Conservation (phyloP, 2,797 vertebrate species). For the Crax fasciolata region DNA sequence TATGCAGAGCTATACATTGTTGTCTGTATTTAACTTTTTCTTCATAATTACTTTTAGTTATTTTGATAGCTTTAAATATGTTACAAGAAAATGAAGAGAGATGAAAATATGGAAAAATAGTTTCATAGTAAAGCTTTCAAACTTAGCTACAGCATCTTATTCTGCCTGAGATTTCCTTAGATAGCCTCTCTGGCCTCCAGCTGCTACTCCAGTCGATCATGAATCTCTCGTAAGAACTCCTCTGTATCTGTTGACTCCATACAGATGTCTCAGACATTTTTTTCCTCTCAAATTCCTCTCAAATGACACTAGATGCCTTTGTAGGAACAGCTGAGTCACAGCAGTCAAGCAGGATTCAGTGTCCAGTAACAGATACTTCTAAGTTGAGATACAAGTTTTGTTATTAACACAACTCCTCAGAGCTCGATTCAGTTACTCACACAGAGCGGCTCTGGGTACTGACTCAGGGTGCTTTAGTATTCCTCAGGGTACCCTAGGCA, state of each 20-base stretch:
- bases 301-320: background rate
- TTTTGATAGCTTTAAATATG: background rate
- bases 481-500: background rate
- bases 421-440: background rate
- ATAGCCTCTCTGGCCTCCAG: background rate
- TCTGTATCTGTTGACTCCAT: background rate
- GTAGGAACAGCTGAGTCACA: background rate
- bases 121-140: background rate
- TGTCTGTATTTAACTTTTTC: background rate
- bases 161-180: background rate
- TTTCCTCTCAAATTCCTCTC: background rate
- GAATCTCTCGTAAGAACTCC: background rate
- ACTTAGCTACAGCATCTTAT: fast-evolving
- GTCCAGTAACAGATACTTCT: background rate
- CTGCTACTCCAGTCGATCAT: background rate
- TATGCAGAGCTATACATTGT: background rate
- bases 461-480: background rate
- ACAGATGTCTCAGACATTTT: background rate
- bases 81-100: background rate
- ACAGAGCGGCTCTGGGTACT: background rate
- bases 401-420: background rate
- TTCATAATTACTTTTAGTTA: background rate
- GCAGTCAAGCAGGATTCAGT: background rate
- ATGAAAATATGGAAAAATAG: background rate
- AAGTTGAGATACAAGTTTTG: background rate